These are phyloP conservation scores for Melanerpes formicivorus DNA, from an alignment of 2,113 vertebrate species.

Conservation along the genomic window DNA sequence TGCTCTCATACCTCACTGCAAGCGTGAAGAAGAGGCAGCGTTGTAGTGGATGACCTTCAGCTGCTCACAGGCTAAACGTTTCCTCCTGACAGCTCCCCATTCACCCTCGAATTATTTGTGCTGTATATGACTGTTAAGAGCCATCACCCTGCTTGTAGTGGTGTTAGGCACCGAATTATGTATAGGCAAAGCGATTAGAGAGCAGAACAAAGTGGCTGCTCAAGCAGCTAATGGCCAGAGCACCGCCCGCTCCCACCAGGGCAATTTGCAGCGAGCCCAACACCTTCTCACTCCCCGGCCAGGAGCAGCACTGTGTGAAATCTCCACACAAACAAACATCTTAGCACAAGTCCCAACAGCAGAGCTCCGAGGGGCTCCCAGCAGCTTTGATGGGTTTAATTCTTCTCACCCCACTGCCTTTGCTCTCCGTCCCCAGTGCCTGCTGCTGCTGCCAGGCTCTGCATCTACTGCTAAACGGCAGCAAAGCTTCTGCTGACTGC, in stretches of 20 bases:
- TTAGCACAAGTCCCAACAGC: conserved; percentile 33
- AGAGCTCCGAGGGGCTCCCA: conserved; percentile 13
- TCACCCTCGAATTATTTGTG: conserved; percentile 33
- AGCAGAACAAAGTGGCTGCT: conserved; percentile 55
- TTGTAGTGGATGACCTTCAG: conserved; percentile 5
- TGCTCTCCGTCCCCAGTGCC: neutral
- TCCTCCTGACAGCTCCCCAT: conserved; percentile 35
- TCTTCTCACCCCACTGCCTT: neutral
- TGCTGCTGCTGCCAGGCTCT: neutral
- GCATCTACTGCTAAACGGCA: neutral
- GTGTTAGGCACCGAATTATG: conserved; percentile 56
- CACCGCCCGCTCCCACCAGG: conserved; percentile 49
- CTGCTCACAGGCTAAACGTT: neutral
- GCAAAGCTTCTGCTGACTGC: neutral
- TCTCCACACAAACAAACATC: conserved; percentile 32
- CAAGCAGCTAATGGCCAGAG: conserved; percentile 49
- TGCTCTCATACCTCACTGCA: neutral
- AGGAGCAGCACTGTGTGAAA: conserved; percentile 19
- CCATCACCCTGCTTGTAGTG: conserved; percentile 52
- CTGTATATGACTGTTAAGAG: conserved; percentile 46
- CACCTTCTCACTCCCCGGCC: conserved; percentile 48
- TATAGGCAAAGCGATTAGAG: conserved; percentile 54
- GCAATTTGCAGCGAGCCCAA: conserved; percentile 23
- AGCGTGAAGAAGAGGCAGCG: neutral
- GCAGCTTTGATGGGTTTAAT: conserved; percentile 14